Conservation (phyloP, 2,113 vertebrate genomes). For the Callaeas wilsoni region DNA sequence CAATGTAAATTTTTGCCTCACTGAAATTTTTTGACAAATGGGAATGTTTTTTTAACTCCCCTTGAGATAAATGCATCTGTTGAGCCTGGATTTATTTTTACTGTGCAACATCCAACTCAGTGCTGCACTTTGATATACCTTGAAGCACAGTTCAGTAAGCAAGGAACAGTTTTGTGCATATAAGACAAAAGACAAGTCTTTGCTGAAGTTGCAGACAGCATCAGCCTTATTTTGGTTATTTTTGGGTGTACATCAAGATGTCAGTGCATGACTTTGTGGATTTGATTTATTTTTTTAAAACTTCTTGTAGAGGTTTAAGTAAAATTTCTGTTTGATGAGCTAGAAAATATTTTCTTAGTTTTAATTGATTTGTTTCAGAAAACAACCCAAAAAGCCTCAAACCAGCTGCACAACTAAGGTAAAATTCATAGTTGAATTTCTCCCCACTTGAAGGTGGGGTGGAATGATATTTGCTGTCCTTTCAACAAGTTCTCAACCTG, state of each 20-base stretch:
- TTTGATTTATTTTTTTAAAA: neutral
- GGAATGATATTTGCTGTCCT: neutral
- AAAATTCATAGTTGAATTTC: neutral
- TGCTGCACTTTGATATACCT: neutral
- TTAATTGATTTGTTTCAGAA: neutral
- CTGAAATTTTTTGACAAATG: neutral
- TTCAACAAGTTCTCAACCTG: neutral
- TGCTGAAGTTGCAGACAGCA: neutral
- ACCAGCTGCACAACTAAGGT: neutral
- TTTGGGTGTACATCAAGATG: neutral
- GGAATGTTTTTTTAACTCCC: neutral
- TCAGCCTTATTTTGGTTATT: neutral
- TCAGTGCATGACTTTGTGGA: neutral
- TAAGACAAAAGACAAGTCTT: neutral
- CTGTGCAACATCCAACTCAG: neutral
- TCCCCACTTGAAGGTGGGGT: neutral
- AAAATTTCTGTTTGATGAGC: neutral
- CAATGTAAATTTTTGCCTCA: neutral
- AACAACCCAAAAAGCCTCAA: neutral
- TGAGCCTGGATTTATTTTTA: neutral
- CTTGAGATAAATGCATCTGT: neutral
- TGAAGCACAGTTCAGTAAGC: neutral
- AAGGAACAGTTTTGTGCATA: neutral
- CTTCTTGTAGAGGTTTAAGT: neutral
- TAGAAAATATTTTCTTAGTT: neutral